Evolutionary conservation across 2,888 invertebrate species (phyloP).

Genomic region (Eupithecia insigniata): DNA sequence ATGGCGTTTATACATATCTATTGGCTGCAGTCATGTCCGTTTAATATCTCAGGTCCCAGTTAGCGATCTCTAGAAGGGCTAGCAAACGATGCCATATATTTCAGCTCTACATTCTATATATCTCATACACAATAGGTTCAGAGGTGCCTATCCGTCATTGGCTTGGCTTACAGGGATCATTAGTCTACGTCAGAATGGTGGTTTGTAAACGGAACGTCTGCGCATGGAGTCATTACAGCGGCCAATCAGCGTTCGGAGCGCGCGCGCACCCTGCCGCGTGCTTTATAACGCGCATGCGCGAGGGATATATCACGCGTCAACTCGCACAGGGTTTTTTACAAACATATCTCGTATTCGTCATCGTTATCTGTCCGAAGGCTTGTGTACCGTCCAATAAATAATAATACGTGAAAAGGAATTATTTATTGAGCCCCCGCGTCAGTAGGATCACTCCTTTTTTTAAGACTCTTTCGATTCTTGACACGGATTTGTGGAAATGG

Average conservation of each 20-base stretch:
- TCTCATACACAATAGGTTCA: constrained; percentile 75
- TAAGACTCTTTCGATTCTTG: constrained; percentile 62
- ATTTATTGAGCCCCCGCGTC: constrained; percentile 70
- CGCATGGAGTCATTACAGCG: constrained; percentile 70
- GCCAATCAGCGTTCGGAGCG: constrained; percentile 75
- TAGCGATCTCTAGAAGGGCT: constrained; percentile 50
- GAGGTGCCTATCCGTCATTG: constrained; percentile 81
- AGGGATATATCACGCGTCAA: constrained; percentile 80
- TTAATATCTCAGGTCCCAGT: constrained; percentile 45
- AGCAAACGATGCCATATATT: constrained; percentile 59
- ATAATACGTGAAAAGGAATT: constrained; percentile 70
- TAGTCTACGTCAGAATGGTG: constrained; percentile 71
- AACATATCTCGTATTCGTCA: constrained; percentile 82
- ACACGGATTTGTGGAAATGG: constrained; percentile 79
- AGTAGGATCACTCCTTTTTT: constrained; percentile 60
- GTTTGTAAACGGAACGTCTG: constrained; percentile 64
- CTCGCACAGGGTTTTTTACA: constrained; percentile 75
- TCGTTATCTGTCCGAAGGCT: constrained; percentile 72
- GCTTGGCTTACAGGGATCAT: constrained; percentile 71
- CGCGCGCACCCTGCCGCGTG: constrained; percentile 78
- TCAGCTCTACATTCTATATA: constrained; percentile 58
- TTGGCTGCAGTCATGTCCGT: constrained; percentile 32
- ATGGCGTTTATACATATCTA: constrained; percentile 2
- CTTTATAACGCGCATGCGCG: constrained; percentile 75
- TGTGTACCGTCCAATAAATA: constrained; percentile 73